Evolutionary conservation across 1,140 invertebrate genomes (phyloP), one percentile per base, ranked within the genome.

Genomic region (Philopotamus ludificatus): DNA sequence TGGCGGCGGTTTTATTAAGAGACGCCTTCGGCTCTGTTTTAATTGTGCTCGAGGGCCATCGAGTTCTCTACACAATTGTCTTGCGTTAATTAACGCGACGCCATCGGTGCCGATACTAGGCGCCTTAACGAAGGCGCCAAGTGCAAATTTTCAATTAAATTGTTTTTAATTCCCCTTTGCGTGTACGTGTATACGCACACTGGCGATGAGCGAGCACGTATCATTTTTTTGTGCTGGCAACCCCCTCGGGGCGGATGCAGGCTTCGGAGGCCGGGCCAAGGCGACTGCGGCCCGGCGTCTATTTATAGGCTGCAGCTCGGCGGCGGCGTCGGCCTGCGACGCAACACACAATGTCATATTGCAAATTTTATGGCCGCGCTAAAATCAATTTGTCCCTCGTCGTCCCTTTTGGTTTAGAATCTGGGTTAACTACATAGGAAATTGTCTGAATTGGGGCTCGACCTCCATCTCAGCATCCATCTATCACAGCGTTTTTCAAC

Each of bases 1-100:
- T 55, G 51, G 39, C 51, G 20, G 51, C 51, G 21, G 18, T 50
- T 50, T 50, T n/a, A 50, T 21, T 50, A 50, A 50, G 54, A 10
- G 53, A 15, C 18, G 26, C 54, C 23, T 41, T 57, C 21, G 20
- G 54, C 22, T 42, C 39, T 41, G 54, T 57, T 57, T 57, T 57
- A 57, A 57, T 57, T 57, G 54, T 10, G 34, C 34, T 41, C 54
- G 39, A 57, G 34, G 54, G 34, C n/a, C n/a, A 21, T 23, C 10
- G 23, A n/a, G 54, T 15, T n/a, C n/a, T 25, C 16, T 8, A 25
- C 50, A 4, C 39, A 16, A 12, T 57, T 28, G 54, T 57, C 39
- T 57, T 25, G 34, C n/a, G 41, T 57, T 57, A 42, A 57, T 57
- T 57, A 57, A 57, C 34, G 23, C 50, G 28, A 23, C 50, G 12